Evolutionary conservation across 2,888 invertebrate genomes (phyloP).

Genomic region (Polydrusus cervinus): DNA sequence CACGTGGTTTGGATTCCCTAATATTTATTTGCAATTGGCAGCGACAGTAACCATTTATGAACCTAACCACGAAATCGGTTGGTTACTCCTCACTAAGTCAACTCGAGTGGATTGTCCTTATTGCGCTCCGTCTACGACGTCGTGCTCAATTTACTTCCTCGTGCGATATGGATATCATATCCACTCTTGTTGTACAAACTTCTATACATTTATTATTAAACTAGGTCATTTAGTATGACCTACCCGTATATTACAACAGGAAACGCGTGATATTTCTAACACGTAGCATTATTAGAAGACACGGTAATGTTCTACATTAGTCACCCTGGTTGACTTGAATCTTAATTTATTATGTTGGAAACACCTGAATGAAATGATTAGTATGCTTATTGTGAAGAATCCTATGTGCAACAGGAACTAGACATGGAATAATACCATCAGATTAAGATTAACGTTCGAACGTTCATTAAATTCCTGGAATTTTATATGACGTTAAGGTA

Average conservation of each 20-base stretch:
- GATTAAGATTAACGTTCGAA: slow-evolving; percentile 33
- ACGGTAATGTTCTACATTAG: slow-evolving; percentile 37
- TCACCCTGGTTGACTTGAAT: slow-evolving; percentile 32
- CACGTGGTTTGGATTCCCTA: too few relatives aligned
- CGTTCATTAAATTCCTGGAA: slow-evolving; percentile 16
- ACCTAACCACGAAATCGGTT: too few relatives aligned
- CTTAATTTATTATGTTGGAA: slow-evolving; percentile 36
- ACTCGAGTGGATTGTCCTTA: too few relatives aligned
- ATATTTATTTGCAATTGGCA: too few relatives aligned
- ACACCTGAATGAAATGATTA: slow-evolving; percentile 47
- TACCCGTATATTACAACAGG: slow-evolving; percentile 19
- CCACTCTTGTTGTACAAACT: too few relatives aligned
- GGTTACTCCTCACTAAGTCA: too few relatives aligned
- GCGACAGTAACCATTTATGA: too few relatives aligned
- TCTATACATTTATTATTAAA: too few relatives aligned
- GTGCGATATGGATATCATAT: too few relatives aligned
- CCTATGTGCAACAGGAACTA: slow-evolving; percentile 33
- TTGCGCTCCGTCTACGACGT: too few relatives aligned
- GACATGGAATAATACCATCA: slow-evolving; percentile 35
- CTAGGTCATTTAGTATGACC: too few relatives aligned
- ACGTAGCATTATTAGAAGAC: slow-evolving; percentile 38
- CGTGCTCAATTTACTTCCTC: too few relatives aligned
- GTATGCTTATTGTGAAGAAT: slow-evolving; percentile 39
- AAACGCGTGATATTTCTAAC: slow-evolving; percentile 30
- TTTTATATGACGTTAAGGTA: slow-evolving; percentile 3